Percentiles rank a stretch among this genome's conserved stretches.
Evolutionary conservation across 2,888 invertebrate genomes (phyloP).

Genomic region (Cephus pulcher): DNA sequence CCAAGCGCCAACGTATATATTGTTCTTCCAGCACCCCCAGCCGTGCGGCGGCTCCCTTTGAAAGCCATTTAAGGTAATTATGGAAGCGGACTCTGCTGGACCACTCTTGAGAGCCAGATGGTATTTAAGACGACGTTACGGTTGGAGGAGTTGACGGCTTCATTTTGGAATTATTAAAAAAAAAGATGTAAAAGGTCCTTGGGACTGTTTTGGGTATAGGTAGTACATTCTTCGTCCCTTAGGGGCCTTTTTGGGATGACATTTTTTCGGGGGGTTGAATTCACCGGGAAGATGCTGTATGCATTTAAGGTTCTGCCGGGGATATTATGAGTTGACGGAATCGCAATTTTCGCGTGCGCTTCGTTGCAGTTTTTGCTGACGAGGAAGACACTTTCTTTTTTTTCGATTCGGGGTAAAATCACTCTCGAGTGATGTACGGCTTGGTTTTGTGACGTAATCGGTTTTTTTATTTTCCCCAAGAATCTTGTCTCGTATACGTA

Average conservation of each 20-base stretch:
- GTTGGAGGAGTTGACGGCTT: not conserved
- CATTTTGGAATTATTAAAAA: not conserved
- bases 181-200: not conserved
- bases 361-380: no score
- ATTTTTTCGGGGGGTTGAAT: not conserved
- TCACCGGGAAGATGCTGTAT: not conserved
- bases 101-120: conserved; percentile 21
- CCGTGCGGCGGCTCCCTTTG: conserved; percentile 19
- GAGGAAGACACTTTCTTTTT: no score
- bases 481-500: not conserved
- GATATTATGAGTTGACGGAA: not conserved
- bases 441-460: no score
- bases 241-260: not conserved
- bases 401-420: no score
- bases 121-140: not conserved
- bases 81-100: conserved; percentile 25
- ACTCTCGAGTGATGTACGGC: no score
- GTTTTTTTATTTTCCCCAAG: not conserved
- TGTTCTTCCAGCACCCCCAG: conserved; percentile 18
- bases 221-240: not conserved
- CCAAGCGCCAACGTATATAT: not conserved
- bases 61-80: conserved; percentile 22
- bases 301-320: not conserved
- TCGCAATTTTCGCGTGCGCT: not conserved
- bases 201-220: no score